These are phyloP conservation scores for Ptycholaimellus sp. DNA, from an alignment of 2,888 invertebrate species.

Conservation along the genomic window DNA sequence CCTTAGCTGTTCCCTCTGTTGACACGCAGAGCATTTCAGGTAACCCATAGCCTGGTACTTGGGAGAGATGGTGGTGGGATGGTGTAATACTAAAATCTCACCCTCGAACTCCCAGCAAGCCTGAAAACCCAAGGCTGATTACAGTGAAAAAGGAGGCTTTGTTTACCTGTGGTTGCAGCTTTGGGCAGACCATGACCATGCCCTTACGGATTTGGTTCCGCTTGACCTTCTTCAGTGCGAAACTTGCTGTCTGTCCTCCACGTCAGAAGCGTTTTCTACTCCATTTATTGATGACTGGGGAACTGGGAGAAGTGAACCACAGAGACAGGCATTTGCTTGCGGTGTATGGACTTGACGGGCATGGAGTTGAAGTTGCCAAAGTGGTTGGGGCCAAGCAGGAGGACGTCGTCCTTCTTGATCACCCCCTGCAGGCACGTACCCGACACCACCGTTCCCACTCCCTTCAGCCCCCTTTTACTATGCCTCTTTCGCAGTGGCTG, in stretches of 20 bases:
- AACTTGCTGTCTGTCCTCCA: slow-evolving; percentile 86
- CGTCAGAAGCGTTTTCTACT: too few species aligned
- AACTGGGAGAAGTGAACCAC: too few species aligned
- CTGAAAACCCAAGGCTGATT: too few species aligned
- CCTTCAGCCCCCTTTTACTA: too few species aligned
- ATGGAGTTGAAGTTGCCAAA: slow-evolving; percentile 70
- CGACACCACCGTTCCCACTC: slow-evolving; percentile 89
- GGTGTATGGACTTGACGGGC: slow-evolving; percentile 56
- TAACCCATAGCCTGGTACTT: slow-evolving; percentile 63
- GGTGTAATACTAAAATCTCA: slow-evolving; percentile 82
- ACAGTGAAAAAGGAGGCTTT: too few species aligned
- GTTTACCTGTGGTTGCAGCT: slow-evolving; percentile 63
- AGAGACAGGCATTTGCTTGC: slow-evolving; percentile 81
- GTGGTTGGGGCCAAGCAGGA: slow-evolving; percentile 83
- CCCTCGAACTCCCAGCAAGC: slow-evolving; percentile 97
- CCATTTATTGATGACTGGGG: too few species aligned
- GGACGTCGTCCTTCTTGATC: slow-evolving; percentile 62
- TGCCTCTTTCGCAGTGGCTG: slow-evolving; percentile 10
- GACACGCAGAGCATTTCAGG: too few species aligned
- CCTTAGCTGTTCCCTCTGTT: too few species aligned
- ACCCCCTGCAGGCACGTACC: slow-evolving; percentile 75
- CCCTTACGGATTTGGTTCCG: slow-evolving; percentile 60
- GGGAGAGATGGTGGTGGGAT: slow-evolving; percentile 87
- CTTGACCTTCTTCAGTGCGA: slow-evolving; percentile 48
- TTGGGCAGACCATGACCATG: slow-evolving; percentile 85